phyloP scores from a whole-genome alignment of 2,113 vertebrate genomes.

The Muntiacus reevesi region DNA sequence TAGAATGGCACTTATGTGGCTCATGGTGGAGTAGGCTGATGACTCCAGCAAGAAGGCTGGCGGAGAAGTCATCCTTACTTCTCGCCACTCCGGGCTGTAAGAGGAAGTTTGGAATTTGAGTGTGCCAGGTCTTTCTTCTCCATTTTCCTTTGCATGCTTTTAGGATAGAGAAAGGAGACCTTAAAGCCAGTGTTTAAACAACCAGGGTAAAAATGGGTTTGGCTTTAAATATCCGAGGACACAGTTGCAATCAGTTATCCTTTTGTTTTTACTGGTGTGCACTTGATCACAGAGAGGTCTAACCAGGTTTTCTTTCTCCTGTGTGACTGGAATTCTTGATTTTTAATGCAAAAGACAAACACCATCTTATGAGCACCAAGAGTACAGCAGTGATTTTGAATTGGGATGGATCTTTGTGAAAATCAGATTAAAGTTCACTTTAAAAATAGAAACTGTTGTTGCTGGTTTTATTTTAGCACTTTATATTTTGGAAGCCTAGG shows the following conservation, averaged over 20 bases:
- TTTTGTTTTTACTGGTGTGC: background rate
- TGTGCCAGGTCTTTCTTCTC: background rate
- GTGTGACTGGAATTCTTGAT: background rate
- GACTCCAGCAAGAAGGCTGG: background rate
- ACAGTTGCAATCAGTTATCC: background rate
- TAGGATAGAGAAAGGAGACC: background rate
- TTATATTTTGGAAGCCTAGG: slow-evolving; percentile 41
- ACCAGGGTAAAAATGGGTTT: background rate
- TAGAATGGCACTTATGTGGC: background rate
- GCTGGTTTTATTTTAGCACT: slow-evolving; percentile 44
- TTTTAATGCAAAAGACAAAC: slow-evolving; percentile 32
- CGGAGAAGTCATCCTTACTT: background rate
- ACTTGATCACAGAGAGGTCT: background rate
- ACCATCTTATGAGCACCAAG: background rate
- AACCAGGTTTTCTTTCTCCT: background rate
- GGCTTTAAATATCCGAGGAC: background rate
- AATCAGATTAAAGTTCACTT: slow-evolving; percentile 56
- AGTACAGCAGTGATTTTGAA: slow-evolving; percentile 25
- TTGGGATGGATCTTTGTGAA: slow-evolving; percentile 41
- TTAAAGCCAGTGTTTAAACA: background rate
- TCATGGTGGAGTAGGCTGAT: background rate
- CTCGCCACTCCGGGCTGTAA: background rate
- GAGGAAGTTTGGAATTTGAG: background rate
- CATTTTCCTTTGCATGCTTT: background rate
- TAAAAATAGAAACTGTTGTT: slow-evolving; percentile 47